Evolutionary conservation across 2,797 vertebrate genomes (phyloP), one percentile per base, ranked within the genome.

Genomic region (Leuciscus waleckii): DNA sequence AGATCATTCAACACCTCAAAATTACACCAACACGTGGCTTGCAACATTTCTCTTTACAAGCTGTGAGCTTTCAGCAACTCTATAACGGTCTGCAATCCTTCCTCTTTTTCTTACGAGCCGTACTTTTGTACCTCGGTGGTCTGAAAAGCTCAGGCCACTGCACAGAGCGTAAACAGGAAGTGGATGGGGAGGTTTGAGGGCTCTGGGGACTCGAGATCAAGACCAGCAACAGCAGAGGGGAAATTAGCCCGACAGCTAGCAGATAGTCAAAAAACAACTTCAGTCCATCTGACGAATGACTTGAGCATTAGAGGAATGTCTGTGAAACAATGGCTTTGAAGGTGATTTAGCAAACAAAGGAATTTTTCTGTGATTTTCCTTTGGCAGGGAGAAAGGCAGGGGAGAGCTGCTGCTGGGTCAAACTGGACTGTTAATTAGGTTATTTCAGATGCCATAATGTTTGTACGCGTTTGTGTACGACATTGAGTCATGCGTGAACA

Each of bases 101-200:
- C n/a, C 84, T 43, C 46, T 73, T 83, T 80, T 63, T 91, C 14
- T 68, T 58, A 73, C 83, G 86, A 88, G 83, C 85, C 69, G 77
- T 85, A 2, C 29, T 86, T 91, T 90, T 69, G 16, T 84, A 81
- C 84, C 84, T 86, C 71, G 65, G 43, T 73, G 32, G 86, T 87
- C 88, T 80, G 89, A 94, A 94, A 94, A 91, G 94, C 74, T 83
- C 70, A 16, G 56, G 69, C 73, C 58, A 26, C 82, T 86, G 80
- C 32, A 75, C 69, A 74, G 23, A 81, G 76, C 89, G 93, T 95
- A 94, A 95, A 95, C 95, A 95, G 95, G 95, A 95, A 94, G 91
- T 92, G 85, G 91, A 90, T 88, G 88, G 89, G 90, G 87, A 90
- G 90, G 89, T 84, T 76, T 75, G 37, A 87, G 83, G 85, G 79